Evolutionary conservation across 2,888 invertebrate genomes (phyloP), one percentile per base, ranked within the genome.

Genomic region (Drosophila villosipedis): DNA sequence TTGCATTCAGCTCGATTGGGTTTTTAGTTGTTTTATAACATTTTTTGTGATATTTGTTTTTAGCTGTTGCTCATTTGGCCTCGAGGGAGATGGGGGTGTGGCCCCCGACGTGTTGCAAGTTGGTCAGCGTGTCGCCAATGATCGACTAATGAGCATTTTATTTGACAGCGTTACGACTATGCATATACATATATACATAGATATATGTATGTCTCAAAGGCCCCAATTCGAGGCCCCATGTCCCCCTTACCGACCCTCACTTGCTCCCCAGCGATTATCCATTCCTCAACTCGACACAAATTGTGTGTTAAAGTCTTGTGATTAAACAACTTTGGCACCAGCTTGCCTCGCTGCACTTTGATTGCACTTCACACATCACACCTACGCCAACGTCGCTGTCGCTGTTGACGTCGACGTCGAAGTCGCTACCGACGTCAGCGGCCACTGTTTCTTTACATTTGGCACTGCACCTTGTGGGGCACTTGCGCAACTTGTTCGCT

Each of bases 321-420:
- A 89, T 84, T 89, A 84, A 84, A 87, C 88, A 87, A 81, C 88
- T 89, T 87, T 84, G 90, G 88, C 88, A 84, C 87, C 89, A 87
- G 80, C 76, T 68, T 62, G 80, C 50, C 39, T 85, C 77, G 63
- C 68, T 86, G 84, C 74, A 85, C 80, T 86, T 90, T 86, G 89
- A 89, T 90, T 86, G 91, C 91, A 86, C 79, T 85, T 82, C 69
- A 76, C 80, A 76, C 75, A 85, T 90, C 73, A 90, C 87, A 83
- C 87, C 89, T 85, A 72, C 80, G 61, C 68, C 63, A 30, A 22
- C 52, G 43, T 33, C 39, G 41, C 37, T 1, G 33, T 28, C 43
- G 55, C 52, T 30, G 64, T 30, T 6, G 30, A 25, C 47, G 64
- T 22, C 57, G 30, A 37, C 25, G 66, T 43, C 53, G 52, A 10